Percentiles rank a stretch among this genome's conserved stretches.
These are phyloP conservation scores for Timema cristinae DNA, from an alignment of 2,888 invertebrate species.

Conservation along the genomic window DNA sequence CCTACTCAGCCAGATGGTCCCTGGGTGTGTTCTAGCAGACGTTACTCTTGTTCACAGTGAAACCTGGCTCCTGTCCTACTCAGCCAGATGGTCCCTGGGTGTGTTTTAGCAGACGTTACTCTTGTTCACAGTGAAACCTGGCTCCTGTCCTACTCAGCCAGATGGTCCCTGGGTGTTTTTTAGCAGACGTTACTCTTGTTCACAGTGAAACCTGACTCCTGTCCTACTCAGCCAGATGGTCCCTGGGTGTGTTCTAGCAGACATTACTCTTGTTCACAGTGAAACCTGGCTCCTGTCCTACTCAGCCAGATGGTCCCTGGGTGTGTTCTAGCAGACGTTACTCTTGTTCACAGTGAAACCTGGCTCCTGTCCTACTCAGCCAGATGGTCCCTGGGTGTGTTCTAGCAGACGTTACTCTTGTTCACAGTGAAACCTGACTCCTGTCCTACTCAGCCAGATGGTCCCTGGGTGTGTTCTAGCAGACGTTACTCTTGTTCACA, in stretches of 20 bases:
- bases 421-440: constrained; percentile 1
- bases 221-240: not conserved
- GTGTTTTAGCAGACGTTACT: not conserved
- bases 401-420: not conserved
- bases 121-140: constrained; percentile 4
- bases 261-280: not conserved
- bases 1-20: not conserved
- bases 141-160: not conserved
- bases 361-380: not conserved
- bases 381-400: not conserved
- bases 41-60: not conserved
- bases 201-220: constrained; percentile 3
- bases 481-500: not conserved
- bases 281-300: constrained; percentile 6
- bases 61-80: constrained; percentile 1
- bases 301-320: not conserved
- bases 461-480: constrained; percentile 9
- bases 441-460: not conserved
- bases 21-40: constrained; percentile 5
- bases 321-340: constrained; percentile 3
- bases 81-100: not conserved
- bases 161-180: not conserved
- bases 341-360: constrained; percentile 2
- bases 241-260: constrained; percentile 10
- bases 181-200: not conserved